Evolutionary conservation across 2,888 invertebrate species (phyloP).

Genomic region (Terebella lapidaria): DNA sequence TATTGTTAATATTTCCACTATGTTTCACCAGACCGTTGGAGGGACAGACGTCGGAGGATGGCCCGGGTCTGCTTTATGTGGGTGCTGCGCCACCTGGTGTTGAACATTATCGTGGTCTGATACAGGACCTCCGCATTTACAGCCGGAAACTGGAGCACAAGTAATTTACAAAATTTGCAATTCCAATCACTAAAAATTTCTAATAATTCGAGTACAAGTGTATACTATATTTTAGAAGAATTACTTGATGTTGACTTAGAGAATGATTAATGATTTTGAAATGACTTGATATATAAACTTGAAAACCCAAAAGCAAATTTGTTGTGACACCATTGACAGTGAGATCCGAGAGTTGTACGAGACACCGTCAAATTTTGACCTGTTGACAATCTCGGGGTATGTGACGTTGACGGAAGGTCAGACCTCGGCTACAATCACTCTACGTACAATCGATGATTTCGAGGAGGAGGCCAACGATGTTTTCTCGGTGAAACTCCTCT

Average conservation of each 20-base stretch:
- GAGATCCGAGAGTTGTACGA: constrained; percentile 34
- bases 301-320: background rate
- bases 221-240: too few relatives aligned
- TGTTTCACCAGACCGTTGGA: too few relatives aligned
- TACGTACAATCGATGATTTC: constrained; percentile 37
- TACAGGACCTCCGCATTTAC: constrained; percentile 47
- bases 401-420: constrained; percentile 31
- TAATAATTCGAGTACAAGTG: too few relatives aligned
- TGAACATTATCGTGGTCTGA: constrained; percentile 34
- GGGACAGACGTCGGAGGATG: too few relatives aligned
- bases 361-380: constrained; percentile 34
- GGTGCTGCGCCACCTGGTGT: constrained; percentile 35
- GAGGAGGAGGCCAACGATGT: constrained; percentile 45
- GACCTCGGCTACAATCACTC: constrained; percentile 23
- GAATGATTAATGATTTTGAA: background rate
- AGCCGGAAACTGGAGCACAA: constrained; percentile 31
- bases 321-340: constrained; percentile 10
- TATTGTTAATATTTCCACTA: too few relatives aligned
- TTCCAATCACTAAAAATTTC: too few relatives aligned
- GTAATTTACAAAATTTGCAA: constrained; percentile 33
- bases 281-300: background rate
- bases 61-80: constrained; percentile 31
- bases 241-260: too few relatives aligned
- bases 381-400: constrained; percentile 42
- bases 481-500: constrained; percentile 39